phyloP scores from a whole-genome alignment of 2,113 vertebrate genomes.

The Hypocryptadius cinnamomeus region DNA sequence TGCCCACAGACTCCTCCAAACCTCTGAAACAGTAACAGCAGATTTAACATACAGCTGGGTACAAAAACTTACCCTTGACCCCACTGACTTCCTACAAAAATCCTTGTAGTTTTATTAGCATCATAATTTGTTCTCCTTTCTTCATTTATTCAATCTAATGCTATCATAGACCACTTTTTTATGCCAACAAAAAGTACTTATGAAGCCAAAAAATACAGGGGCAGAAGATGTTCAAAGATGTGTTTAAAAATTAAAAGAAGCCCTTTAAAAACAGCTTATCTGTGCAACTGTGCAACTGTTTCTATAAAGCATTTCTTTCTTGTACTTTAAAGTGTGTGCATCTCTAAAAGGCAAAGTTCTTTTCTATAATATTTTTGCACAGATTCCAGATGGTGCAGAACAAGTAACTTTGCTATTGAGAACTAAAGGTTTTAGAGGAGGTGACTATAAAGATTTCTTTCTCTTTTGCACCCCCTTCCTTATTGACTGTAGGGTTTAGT shows the following conservation, averaged over 20 bases:
- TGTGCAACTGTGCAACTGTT: neutral
- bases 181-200: neutral
- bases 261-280: neutral
- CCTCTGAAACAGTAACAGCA: neutral
- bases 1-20: neutral
- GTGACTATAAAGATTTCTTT: neutral
- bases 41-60: neutral
- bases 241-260: neutral
- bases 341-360: neutral
- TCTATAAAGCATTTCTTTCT: neutral
- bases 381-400: constrained; percentile 24
- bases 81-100: neutral
- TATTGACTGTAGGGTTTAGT: neutral
- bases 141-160: neutral
- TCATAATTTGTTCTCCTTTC: neutral
- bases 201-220: neutral
- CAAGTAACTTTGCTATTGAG: neutral
- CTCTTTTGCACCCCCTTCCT: neutral
- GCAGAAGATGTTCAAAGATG: neutral
- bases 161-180: neutral
- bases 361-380: neutral
- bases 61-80: neutral
- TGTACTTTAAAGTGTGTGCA: neutral
- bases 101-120: neutral
- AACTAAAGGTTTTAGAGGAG: neutral